phyloP scores from a whole-genome alignment of 1,140 invertebrate species.

The Nautilus pompilius region DNA sequence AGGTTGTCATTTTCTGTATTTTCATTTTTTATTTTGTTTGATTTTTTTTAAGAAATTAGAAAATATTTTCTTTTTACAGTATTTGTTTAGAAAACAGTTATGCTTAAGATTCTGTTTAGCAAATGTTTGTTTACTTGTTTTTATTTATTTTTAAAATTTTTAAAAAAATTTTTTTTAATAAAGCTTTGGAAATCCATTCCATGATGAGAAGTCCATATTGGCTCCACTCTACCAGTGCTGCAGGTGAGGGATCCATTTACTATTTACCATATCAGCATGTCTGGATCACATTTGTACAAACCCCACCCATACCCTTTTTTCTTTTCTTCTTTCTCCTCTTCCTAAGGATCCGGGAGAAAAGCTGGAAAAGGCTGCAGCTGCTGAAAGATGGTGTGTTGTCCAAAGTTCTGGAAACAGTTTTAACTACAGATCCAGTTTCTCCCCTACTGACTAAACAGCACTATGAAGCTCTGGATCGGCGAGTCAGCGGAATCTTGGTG shows the following conservation, averaged over 20 bases:
- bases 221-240: conserved; percentile 89
- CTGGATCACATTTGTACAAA: neutral
- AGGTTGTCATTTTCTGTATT: too few relatives aligned
- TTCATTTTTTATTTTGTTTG: too few relatives aligned
- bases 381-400: conserved; percentile 65
- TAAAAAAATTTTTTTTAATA: neutral
- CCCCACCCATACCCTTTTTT: neutral
- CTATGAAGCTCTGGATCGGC: conserved; percentile 74
- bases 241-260: conserved; percentile 57
- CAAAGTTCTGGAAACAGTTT: conserved; percentile 57
- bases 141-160: neutral
- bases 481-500: conserved; percentile 57
- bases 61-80: too few relatives aligned
- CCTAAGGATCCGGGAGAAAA: conserved; percentile 31
- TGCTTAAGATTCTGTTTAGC: too few relatives aligned
- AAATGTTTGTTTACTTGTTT: too few relatives aligned
- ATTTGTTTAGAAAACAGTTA: too few relatives aligned
- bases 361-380: conserved; percentile 62
- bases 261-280: neutral
- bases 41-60: too few relatives aligned
- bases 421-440: conserved; percentile 56
- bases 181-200: conserved; percentile 79
- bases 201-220: conserved; percentile 81
- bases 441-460: conserved; percentile 72
- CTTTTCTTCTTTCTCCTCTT: conserved; percentile 7